Conservation (phyloP, 2,797 vertebrate species). For the Melanotaenia trifasciata region DNA sequence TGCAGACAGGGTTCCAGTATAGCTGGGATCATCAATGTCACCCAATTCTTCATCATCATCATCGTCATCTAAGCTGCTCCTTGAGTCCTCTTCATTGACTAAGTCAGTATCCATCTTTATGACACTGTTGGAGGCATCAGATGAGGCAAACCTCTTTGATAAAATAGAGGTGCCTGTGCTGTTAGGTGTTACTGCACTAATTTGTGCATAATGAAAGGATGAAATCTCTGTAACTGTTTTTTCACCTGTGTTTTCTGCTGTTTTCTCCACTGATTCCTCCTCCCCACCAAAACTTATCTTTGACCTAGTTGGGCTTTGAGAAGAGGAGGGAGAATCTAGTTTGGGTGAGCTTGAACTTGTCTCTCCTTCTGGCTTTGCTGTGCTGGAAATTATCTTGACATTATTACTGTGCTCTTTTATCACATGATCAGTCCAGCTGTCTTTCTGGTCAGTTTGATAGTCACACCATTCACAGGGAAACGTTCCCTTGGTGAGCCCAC, state of each 20-base stretch:
- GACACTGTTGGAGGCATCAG: constrained; percentile 86
- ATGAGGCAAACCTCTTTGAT: constrained; percentile 89
- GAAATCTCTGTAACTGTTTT: constrained; percentile 85
- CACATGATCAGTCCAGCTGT: constrained; percentile 95
- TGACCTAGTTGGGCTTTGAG: constrained; percentile 86
- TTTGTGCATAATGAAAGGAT: constrained; percentile 88
- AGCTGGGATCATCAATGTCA: constrained; percentile 92
- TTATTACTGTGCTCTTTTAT: constrained; percentile 96
- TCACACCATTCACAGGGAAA: constrained; percentile 98
- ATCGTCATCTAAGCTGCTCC: constrained; percentile 93
- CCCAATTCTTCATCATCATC: constrained; percentile 94
- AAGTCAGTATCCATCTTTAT: constrained; percentile 88
- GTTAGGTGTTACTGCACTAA: constrained; percentile 89
- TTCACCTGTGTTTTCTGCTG: constrained; percentile 80
- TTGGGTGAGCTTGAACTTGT: constrained; percentile 82
- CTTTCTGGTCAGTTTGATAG: constrained; percentile 93
- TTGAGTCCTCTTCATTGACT: constrained; percentile 90
- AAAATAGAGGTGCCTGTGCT: constrained; percentile 91
- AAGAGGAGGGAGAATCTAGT: constrained; percentile 84
- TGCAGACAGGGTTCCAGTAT: constrained; percentile 87
- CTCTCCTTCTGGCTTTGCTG: constrained; percentile 87
- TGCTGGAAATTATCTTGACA: constrained; percentile 92
- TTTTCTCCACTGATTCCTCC: constrained; percentile 81
- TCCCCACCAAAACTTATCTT: constrained; percentile 82
- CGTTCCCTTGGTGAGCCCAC: constrained; percentile 82